Evolutionary conservation across 2,888 invertebrate species (phyloP).

Genomic region (Cephus spinipes): DNA sequence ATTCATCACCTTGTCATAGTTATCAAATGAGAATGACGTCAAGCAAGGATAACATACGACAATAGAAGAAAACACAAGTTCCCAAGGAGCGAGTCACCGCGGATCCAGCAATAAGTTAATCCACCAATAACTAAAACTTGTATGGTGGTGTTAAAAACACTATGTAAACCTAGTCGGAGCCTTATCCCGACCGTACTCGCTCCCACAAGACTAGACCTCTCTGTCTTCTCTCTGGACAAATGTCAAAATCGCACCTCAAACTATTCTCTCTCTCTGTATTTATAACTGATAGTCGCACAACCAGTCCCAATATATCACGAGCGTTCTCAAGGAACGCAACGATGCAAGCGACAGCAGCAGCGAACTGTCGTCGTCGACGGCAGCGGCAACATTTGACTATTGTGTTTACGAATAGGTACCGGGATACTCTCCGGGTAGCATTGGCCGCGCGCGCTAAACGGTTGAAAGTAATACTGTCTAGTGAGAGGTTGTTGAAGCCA

Average conservation of each 20-base stretch:
- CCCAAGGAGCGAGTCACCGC: not conserved
- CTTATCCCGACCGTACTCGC: not conserved
- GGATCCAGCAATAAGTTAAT: not conserved
- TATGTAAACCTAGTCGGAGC: not conserved
- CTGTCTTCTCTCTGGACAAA: not conserved
- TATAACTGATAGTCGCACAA: constrained; percentile 5
- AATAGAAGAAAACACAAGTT: not conserved
- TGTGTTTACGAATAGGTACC: constrained; percentile 22
- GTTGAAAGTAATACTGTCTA: constrained; percentile 60
- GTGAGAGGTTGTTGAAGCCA: constrained; percentile 58
- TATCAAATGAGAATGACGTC: not conserved
- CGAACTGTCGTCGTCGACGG: constrained; percentile 1
- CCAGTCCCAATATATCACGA: constrained; percentile 11
- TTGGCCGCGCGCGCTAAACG: constrained; percentile 54
- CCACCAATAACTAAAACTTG: not conserved
- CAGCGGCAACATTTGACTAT: constrained; percentile 22
- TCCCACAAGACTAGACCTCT: not conserved
- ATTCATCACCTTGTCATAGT: constrained; percentile 19
- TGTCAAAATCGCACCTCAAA: not conserved
- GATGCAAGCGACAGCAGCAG: constrained; percentile 10
- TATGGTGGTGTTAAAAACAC: not conserved
- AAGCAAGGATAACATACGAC: not conserved
- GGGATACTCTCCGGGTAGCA: constrained; percentile 41
- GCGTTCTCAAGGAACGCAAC: constrained; percentile 26
- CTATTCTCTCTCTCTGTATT: not conserved